Percentiles rank a stretch among this genome's conserved stretches.
Conservation (phyloP, 1,140 invertebrate genomes). For the Trichonephila inaurata region DNA sequence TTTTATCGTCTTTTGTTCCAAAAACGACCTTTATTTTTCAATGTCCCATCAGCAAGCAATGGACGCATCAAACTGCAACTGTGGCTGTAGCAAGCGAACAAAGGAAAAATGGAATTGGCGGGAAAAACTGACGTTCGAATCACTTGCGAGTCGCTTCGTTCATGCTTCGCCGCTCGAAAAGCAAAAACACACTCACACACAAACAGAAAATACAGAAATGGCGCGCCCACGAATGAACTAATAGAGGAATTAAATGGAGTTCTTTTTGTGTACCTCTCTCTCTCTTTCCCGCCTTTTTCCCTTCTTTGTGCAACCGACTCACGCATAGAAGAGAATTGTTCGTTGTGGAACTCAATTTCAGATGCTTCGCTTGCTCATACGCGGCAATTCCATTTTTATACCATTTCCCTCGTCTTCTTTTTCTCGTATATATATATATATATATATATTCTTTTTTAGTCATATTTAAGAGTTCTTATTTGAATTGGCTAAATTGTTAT, state of each 20-base stretch:
- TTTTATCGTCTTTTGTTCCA: slow-evolving; percentile 45
- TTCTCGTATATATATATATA: neutral
- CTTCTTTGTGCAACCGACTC: slow-evolving; percentile 71
- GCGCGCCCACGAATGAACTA: slow-evolving; percentile 43
- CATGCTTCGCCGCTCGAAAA: slow-evolving; percentile 51
- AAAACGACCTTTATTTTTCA: slow-evolving; percentile 46
- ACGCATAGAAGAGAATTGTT: slow-evolving; percentile 72
- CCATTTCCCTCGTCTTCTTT: slow-evolving; percentile 45
- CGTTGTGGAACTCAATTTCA: slow-evolving; percentile 70
- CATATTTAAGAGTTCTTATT: slow-evolving; percentile 74
- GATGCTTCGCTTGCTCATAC: slow-evolving; percentile 59
- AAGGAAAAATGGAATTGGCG: slow-evolving; percentile 62
- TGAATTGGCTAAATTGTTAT: slow-evolving; percentile 76
- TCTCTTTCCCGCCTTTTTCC: slow-evolving; percentile 19
- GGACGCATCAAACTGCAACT: slow-evolving; percentile 68
- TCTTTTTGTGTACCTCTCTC: slow-evolving; percentile 54
- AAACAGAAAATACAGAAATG: neutral
- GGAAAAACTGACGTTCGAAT: slow-evolving; percentile 60
- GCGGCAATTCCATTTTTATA: slow-evolving; percentile 72
- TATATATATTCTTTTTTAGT: slow-evolving; percentile 36
- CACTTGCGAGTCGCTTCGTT: slow-evolving; percentile 46
- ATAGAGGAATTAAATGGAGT: slow-evolving; percentile 75
- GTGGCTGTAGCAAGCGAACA: slow-evolving; percentile 26
- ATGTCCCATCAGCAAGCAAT: slow-evolving; percentile 60
- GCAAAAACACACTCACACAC: slow-evolving; percentile 10